Conservation (phyloP, 1,140 invertebrate species). For the Bradysia coprophila region DNA sequence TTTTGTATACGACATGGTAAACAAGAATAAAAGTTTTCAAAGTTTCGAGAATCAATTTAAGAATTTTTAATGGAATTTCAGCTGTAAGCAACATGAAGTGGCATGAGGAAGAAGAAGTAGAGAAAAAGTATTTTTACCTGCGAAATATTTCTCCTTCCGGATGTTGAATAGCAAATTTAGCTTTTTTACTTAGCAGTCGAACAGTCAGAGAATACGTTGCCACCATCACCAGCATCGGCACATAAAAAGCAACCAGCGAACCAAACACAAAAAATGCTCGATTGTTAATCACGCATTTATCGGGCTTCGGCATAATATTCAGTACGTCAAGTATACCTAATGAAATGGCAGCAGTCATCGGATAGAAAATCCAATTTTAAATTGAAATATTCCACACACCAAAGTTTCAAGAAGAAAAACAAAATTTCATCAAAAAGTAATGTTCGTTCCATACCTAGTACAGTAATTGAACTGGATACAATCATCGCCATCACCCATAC, state of each 20-base stretch:
- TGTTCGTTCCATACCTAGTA: conserved; percentile 71
- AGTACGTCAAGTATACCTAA: conserved; percentile 47
- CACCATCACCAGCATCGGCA: conserved; percentile 83
- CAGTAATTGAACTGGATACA: conserved; percentile 72
- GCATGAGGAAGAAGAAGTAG: not conserved
- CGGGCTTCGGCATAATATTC: conserved; percentile 58
- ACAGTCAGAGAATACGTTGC: conserved; percentile 80
- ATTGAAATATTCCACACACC: not conserved
- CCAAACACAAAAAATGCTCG: conserved; percentile 72
- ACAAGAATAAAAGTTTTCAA: not conserved
- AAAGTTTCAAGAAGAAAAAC: not conserved
- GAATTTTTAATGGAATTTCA: not conserved
- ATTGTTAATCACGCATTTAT: conserved; percentile 71
- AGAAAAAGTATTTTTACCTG: conserved; percentile 13
- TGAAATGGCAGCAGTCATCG: too few species aligned
- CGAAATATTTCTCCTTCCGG: conserved; percentile 35
- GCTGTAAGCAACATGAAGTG: too few species aligned
- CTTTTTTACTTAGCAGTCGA: conserved; percentile 54
- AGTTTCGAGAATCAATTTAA: not conserved
- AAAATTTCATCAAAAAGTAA: too few species aligned
- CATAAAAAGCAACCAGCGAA: conserved; percentile 78
- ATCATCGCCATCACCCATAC: conserved; percentile 74
- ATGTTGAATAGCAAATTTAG: conserved; percentile 41
- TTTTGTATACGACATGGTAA: not conserved
- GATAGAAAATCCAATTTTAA: too few species aligned